Conservation (phyloP, 2,888 invertebrate genomes). For the Shargacucullia verbasci region DNA sequence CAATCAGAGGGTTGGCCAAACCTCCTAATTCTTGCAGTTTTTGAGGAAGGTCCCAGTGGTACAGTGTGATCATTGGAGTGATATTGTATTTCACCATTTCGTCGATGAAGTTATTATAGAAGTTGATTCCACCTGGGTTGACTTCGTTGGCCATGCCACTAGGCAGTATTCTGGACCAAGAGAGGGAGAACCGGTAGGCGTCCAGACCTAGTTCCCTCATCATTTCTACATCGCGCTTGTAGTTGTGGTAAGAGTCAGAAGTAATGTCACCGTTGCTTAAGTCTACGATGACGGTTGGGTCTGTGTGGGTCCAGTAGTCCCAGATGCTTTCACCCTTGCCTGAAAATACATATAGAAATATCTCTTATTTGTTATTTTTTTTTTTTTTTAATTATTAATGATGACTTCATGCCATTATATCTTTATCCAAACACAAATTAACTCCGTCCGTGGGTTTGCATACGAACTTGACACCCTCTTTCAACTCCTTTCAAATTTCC, state of each 20-base stretch:
- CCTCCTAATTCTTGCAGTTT: slow-evolving; percentile 61
- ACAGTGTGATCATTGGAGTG: slow-evolving; percentile 88
- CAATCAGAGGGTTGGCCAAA: slow-evolving; percentile 70
- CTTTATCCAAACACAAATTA: no score
- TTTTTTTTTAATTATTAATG: no score
- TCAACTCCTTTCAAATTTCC: no score
- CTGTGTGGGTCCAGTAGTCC: slow-evolving; percentile 67
- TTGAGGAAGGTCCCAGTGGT: slow-evolving; percentile 87
- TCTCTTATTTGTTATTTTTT: no score
- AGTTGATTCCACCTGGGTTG: slow-evolving; percentile 89
- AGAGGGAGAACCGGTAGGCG: slow-evolving; percentile 88
- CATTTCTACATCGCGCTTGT: slow-evolving; percentile 86
- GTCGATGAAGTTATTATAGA: slow-evolving; percentile 90
- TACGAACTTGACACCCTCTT: no score
- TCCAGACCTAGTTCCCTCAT: slow-evolving; percentile 78
- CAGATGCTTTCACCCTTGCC: slow-evolving; percentile 61
- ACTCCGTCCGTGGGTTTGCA: no score
- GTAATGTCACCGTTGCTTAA: slow-evolving; percentile 87
- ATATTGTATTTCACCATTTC: slow-evolving; percentile 89
- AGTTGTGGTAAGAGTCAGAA: slow-evolving; percentile 89
- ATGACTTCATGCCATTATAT: no score
- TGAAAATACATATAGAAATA: no score
- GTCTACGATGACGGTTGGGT: slow-evolving; percentile 61
- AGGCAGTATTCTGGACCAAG: slow-evolving; percentile 90
- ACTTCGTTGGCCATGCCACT: slow-evolving; percentile 83